Conservation (phyloP, 2,113 vertebrate species). For the Petaurus breviceps region DNA sequence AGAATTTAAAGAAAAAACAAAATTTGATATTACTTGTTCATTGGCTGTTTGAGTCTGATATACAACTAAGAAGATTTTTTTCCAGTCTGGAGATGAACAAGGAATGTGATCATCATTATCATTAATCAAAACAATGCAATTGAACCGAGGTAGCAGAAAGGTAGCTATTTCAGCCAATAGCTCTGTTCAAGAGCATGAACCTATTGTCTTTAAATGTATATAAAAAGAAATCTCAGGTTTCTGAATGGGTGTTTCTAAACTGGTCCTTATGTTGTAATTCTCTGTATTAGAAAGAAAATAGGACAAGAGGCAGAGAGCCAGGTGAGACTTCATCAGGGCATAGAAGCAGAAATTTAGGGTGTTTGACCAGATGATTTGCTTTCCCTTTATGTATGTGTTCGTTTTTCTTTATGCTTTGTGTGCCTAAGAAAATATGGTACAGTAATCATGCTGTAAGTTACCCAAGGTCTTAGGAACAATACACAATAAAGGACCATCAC, state of each 20-base stretch:
- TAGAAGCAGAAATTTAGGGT: not conserved
- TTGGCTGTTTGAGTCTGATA: not conserved
- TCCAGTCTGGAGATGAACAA: not conserved
- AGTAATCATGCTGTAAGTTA: not conserved
- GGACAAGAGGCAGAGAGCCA: not conserved
- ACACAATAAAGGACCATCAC: not conserved
- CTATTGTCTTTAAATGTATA: too few relatives aligned
- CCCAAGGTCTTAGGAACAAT: not conserved
- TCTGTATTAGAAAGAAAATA: not conserved
- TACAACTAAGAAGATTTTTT: not conserved
- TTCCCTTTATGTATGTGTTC: not conserved
- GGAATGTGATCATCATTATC: not conserved
- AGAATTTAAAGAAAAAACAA: not conserved
- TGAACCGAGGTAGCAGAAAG: not conserved
- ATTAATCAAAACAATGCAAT: not conserved
- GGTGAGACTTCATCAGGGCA: not conserved
- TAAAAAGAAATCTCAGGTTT: not conserved
- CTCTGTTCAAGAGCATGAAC: not conserved
- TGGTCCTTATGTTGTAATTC: not conserved
- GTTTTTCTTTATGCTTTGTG: not conserved
- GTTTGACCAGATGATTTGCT: not conserved
- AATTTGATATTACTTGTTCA: not conserved
- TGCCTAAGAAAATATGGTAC: not conserved
- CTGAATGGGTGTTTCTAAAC: not conserved
- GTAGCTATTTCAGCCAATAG: not conserved